These are phyloP conservation scores for Diachasma alloeum DNA, from an alignment of 1,140 invertebrate genomes.

Conservation along the genomic window DNA sequence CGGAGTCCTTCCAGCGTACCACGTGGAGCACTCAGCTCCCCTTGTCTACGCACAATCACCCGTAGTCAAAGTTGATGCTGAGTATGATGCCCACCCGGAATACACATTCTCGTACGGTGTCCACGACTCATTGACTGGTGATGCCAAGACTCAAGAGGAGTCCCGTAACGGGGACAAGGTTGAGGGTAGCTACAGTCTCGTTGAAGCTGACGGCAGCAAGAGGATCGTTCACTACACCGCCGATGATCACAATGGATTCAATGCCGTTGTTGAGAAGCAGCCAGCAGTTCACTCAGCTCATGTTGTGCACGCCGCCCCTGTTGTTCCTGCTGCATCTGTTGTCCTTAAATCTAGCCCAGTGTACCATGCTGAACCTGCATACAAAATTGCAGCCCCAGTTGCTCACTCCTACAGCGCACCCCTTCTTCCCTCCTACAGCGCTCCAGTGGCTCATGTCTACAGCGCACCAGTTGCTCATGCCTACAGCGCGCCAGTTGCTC, in stretches of 20 bases:
- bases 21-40: slow-evolving; percentile 14
- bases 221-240: slow-evolving; percentile 22
- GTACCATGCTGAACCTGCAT: not conserved
- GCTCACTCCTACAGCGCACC: not conserved
- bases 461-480: not conserved
- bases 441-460: slow-evolving; percentile 3
- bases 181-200: slow-evolving; percentile 28
- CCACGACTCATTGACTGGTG: slow-evolving; percentile 27
- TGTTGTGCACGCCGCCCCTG: not conserved
- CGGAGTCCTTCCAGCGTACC: slow-evolving; percentile 31
- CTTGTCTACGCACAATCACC: slow-evolving; percentile 17
- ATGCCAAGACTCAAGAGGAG: slow-evolving; percentile 32
- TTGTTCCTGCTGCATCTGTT: not conserved
- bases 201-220: slow-evolving; percentile 23
- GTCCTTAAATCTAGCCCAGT: not conserved
- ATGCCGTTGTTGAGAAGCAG: slow-evolving; percentile 22
- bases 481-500: no score
- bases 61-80: slow-evolving; percentile 8
- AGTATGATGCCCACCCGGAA: slow-evolving; percentile 26
- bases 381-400: not conserved
- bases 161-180: slow-evolving; percentile 29
- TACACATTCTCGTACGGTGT: slow-evolving; percentile 27
- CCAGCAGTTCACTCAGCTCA: slow-evolving; percentile 1
- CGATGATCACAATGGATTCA: slow-evolving; percentile 20
- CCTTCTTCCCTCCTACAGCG: not conserved